Base-by-base conservation (phyloP, 2,888 invertebrate species). In the Teleogryllus oceanicus region DNA sequence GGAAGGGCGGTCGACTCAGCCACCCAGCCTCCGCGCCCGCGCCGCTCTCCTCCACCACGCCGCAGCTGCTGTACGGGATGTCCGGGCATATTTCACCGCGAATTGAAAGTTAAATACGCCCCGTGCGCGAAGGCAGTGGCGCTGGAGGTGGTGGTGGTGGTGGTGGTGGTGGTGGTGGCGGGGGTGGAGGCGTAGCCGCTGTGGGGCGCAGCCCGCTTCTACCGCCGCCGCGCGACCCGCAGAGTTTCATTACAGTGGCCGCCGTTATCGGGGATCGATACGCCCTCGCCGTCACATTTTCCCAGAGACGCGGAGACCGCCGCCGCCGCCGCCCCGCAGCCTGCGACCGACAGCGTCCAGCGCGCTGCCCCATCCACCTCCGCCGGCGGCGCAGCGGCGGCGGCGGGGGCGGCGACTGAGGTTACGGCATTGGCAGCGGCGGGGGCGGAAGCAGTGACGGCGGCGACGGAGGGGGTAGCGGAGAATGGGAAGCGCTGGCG, bases 51-150 rank as follows among this genome's bases (percentile, higher is more conserved):
- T 11, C 13, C 62, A 0, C 13, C 13, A 10, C 13, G n/a, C 62
- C 3, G 16, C 62, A 62, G 62, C 62, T 37, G 16, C 62, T 62
- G n/a, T 13, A n/a, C 62, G 62, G n/a, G 62, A 62, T 62, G 62
- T 62, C 62, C n/a, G 62, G 62, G n/a, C 62, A 62, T 62, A 62
- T 62, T 62, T 62, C 62, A 62, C 62, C 62, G 62, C 62, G 62
- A 62, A 62, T 62, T 62, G 62, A 62, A 62, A 62, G 62, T 62
- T 62, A 62, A 62, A 62, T 62, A 62, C 62, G 62, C 62, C n/a
- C n/a, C 62, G 62, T 4, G n/a, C 62, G 62, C 62, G 62, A 62
- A n/a, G 16, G 62, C 5, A 10, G 3, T 62, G 62, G 16, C 2
- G 5, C 2, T 62, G 18, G 62, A 2, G 18, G 13, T 2, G 18